Conservation (phyloP, 1,140 invertebrate genomes). For the Neodiprion pinetum region DNA sequence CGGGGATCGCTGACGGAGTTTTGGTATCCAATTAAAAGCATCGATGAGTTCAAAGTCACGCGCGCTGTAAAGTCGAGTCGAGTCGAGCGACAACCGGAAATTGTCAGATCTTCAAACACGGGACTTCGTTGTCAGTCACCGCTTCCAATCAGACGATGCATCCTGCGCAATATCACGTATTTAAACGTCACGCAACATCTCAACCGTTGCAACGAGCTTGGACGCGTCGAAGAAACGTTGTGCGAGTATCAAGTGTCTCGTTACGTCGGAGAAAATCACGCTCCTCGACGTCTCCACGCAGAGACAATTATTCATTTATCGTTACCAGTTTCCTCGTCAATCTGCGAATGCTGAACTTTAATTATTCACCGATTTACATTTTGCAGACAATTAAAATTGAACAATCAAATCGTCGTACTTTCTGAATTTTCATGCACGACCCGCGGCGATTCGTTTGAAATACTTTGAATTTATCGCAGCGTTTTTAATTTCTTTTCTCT, state of each 20-base stretch:
- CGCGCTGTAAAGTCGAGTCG: neutral
- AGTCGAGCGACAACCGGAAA: neutral
- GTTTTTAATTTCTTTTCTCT: too few species aligned
- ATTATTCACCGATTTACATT: neutral
- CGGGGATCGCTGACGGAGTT: neutral
- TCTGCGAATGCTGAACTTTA: neutral
- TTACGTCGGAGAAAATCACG: neutral
- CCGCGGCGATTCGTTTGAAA: too few species aligned
- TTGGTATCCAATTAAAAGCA: neutral
- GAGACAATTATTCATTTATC: neutral
- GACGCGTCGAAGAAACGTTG: neutral
- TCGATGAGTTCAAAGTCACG: conserved; percentile 3
- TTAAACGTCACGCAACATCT: too few species aligned
- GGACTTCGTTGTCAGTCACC: neutral
- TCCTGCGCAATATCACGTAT: too few species aligned
- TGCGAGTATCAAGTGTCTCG: neutral
- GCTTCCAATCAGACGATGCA: too few species aligned
- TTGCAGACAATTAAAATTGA: neutral
- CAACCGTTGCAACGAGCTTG: neutral
- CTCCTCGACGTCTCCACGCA: neutral
- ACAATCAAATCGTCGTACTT: neutral
- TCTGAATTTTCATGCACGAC: too few species aligned
- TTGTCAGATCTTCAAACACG: neutral
- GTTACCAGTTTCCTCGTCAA: too few species aligned
- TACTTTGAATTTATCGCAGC: too few species aligned